Evolutionary conservation across 2,797 vertebrate genomes (phyloP), one percentile per base, ranked within the genome.

Genomic region (Hephaestus fuliginosus): DNA sequence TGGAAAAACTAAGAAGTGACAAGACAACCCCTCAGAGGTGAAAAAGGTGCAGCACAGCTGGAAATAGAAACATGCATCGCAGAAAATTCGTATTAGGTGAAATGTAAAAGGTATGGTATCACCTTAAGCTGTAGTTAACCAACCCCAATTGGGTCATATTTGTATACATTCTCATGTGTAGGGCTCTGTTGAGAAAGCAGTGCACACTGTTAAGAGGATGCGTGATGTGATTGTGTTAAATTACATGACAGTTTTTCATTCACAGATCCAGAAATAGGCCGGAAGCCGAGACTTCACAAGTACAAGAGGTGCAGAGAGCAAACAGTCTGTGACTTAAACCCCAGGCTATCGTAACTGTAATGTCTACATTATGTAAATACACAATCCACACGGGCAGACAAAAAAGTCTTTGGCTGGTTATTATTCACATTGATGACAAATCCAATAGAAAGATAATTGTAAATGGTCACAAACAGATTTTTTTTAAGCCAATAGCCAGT

Each of bases 281-380:
- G 11, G 46, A 76, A 82, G 76, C 70, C 72, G 56, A 44, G 14
- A 74, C 53, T 90, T 91, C 70, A 83, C 84, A 86, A 80, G 71
- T 81, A 74, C 76, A 84, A 11, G 5, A 64, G 53, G 58, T 81
- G 70, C 11, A 43, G 61, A 15, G 57, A 83, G 57, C 71, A 25
- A 18, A 67, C 15, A 28, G 58, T 72, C 73, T 85, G 73, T 72
- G 66, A 86, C 70, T 78, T 82, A 39, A 63, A 77, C 69, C 76
- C 48, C 25, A 25, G 28, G 82, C 65, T 68, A 71, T 41, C 82
- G 1, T 60, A 62, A 82, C 36, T 36, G 44, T 63, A 51, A 44
- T 17, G 17, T 64, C 48, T 49, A 74, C 25, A 44, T 18, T 43
- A 51, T 66, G 33, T 3, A 74, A 65, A 66, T 33, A 65, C 1